Conservation (phyloP, 2,113 vertebrate genomes). For the Kryptolebias marmoratus region DNA sequence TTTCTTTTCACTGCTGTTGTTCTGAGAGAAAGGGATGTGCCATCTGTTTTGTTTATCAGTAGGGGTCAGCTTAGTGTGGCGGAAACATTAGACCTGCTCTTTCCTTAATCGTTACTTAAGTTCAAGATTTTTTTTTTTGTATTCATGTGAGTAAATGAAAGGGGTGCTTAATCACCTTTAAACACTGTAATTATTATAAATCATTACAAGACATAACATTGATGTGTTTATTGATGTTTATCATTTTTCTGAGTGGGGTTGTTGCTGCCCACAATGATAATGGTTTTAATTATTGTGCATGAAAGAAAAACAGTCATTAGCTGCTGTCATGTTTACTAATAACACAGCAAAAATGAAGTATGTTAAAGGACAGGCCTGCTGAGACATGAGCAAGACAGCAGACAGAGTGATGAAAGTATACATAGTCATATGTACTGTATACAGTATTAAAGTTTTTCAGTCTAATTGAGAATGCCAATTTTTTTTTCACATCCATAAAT, state of each 20-base stretch:
- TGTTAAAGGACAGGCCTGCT: background rate
- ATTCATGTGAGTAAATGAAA: background rate
- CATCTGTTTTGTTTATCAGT: conserved; percentile 64
- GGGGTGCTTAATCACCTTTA: no score
- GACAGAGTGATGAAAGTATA: background rate
- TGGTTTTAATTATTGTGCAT: conserved; percentile 12
- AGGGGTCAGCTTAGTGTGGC: conserved; percentile 59
- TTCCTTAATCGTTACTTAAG: conserved; percentile 35
- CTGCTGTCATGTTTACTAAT: background rate
- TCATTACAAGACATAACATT: conserved; percentile 16
- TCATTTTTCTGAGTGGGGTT: conserved; percentile 1
- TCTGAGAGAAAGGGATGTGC: conserved; percentile 55
- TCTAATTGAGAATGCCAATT: no score
- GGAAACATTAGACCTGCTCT: conserved; percentile 37
- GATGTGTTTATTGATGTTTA: conserved; percentile 5
- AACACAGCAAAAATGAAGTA: background rate
- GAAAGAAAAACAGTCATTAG: conserved; percentile 4
- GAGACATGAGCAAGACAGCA: background rate
- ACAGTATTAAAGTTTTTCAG: no score
- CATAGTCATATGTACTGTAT: background rate
- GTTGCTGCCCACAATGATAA: conserved; percentile 1
- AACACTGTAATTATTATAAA: background rate
- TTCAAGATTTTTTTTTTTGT: conserved; percentile 25
- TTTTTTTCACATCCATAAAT: background rate
- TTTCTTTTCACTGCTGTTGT: conserved; percentile 33